Percentiles rank a stretch among this genome's conserved stretches.
Conservation (phyloP, 2,888 invertebrate genomes). For the Perithous albicinctus region DNA sequence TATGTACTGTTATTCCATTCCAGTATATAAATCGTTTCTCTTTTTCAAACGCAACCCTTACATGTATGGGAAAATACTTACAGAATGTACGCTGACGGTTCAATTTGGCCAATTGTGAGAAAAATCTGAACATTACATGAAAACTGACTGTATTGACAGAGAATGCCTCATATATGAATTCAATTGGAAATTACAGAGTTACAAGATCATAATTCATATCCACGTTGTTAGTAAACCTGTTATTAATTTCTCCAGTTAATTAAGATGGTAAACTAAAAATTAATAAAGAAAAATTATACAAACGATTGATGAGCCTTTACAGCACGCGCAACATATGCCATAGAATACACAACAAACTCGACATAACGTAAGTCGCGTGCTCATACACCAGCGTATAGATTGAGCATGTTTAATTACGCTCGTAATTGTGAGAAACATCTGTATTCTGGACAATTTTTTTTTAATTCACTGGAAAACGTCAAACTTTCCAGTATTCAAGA, state of each 20-base stretch:
- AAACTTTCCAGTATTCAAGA: not conserved
- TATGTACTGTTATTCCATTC: too few relatives aligned
- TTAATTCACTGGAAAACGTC: not conserved
- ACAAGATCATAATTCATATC: too few relatives aligned
- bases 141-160: too few relatives aligned
- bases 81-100: too few relatives aligned
- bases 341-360: conserved; percentile 20
- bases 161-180: too few relatives aligned
- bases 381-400: conserved; percentile 15
- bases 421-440: conserved; percentile 38
- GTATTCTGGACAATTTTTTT: conserved; percentile 49
- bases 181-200: too few relatives aligned
- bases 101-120: too few relatives aligned
- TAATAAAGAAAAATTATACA: not conserved
- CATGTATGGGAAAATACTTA: too few relatives aligned
- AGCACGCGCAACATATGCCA: conserved; percentile 3
- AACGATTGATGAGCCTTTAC: not conserved
- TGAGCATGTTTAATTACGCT: conserved; percentile 50
- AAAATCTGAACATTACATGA: too few relatives aligned
- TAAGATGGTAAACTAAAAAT: not conserved
- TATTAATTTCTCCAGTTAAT: not conserved
- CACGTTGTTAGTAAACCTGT: not conserved
- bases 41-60: too few relatives aligned
- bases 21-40: too few relatives aligned
- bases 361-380: conserved; percentile 49